Percentiles rank a stretch among this genome's conserved stretches.
These are phyloP conservation scores for Therioaphis trifolii DNA, from an alignment of 2,888 invertebrate species.

Conservation along the genomic window DNA sequence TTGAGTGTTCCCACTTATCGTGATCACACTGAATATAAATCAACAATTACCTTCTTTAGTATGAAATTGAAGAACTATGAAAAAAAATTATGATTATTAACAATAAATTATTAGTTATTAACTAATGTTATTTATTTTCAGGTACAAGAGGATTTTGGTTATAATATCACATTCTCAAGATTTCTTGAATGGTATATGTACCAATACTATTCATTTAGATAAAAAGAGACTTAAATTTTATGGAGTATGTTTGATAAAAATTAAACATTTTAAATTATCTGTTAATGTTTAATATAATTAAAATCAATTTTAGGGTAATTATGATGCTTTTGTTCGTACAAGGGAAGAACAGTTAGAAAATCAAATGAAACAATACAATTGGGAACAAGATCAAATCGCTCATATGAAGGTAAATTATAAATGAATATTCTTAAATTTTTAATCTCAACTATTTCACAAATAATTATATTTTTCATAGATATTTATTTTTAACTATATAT, in stretches of 20 bases:
- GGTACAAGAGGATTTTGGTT: constrained; percentile 95
- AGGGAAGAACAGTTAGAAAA: constrained; percentile 95
- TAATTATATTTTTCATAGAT: background rate
- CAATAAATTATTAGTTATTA: background rate
- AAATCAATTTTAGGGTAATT: constrained; percentile 77
- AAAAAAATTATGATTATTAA: no score
- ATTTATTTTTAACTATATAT: background rate
- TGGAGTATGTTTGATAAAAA: constrained; percentile 74
- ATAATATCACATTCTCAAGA: constrained; percentile 99
- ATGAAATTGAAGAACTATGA: no score
- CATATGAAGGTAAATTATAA: constrained; percentile 89
- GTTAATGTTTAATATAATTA: background rate
- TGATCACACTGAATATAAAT: no score
- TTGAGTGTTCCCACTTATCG: no score
- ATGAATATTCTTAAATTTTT: background rate
- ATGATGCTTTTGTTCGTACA: constrained; percentile 95
- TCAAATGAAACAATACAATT: constrained; percentile 98
- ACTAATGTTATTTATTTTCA: constrained; percentile 67
- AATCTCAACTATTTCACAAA: background rate
- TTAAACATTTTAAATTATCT: background rate
- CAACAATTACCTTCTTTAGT: no score
- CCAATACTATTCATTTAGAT: constrained; percentile 95
- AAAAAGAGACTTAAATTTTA: constrained; percentile 94
- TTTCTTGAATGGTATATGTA: constrained; percentile 97
- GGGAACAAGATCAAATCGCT: constrained; percentile 99